These are phyloP conservation scores for Megaustenia siamemsis DNA, from an alignment of 2,888 invertebrate species.

Conservation along the genomic window DNA sequence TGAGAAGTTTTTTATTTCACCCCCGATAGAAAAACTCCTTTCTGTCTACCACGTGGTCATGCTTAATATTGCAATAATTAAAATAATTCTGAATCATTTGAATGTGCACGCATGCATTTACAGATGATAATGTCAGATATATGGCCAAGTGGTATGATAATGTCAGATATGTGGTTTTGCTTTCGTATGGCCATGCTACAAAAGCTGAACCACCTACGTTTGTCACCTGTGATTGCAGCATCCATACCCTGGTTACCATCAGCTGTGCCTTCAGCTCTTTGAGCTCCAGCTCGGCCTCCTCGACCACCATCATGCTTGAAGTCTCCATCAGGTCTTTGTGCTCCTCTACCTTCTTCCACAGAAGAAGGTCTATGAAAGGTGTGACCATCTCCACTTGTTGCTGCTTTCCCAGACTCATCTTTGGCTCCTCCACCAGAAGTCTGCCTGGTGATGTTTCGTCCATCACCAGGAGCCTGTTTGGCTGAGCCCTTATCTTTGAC, in stretches of 20 bases:
- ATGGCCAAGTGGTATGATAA: too few relatives aligned
- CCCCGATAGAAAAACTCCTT: too few relatives aligned
- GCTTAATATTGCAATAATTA: too few relatives aligned
- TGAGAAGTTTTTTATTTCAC: too few relatives aligned
- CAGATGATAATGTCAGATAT: too few relatives aligned
- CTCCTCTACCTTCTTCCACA: background rate
- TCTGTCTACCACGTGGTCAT: too few relatives aligned
- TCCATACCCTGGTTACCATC: background rate
- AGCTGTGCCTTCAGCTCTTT: background rate
- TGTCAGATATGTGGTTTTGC: conserved; percentile 5
- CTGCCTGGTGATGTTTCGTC: conserved; percentile 4
- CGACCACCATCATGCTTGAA: background rate
- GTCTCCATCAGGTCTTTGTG: background rate
- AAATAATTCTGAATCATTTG: too few relatives aligned
- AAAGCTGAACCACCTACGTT: conserved; percentile 55
- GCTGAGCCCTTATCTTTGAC: background rate
- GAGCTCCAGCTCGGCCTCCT: background rate
- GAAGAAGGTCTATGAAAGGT: background rate
- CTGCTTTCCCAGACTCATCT: background rate
- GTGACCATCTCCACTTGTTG: background rate
- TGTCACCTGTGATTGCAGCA: conserved; percentile 53
- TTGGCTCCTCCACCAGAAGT: background rate
- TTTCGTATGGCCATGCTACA: conserved; percentile 5
- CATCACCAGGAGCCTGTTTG: background rate
- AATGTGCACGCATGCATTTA: too few relatives aligned